Base-by-base conservation (phyloP, 2,797 vertebrate genomes). In the Ispidina lecontei region DNA sequence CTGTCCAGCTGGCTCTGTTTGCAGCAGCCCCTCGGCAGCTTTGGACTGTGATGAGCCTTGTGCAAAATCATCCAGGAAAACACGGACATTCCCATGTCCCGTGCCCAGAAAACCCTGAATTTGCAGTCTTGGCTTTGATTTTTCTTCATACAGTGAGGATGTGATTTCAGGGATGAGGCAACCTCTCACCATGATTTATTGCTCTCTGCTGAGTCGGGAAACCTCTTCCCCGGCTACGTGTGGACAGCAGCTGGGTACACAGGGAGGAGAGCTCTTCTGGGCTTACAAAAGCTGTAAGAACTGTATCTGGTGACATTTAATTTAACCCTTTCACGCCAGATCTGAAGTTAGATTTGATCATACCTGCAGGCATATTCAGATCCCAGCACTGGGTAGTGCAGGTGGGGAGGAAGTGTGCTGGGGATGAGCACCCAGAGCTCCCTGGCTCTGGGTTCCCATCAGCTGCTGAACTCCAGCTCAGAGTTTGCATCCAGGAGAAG, bases 1-100 rank as follows among this genome's bases (percentile, higher is more conserved):
- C 18, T 28, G 49, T 89, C 89, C 89, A 91, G 47, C 76, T 92
- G 92, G 79, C 87, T 70, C 59, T 43, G 73, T 41, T 78, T 41
- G 16, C 56, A 67, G 31, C 67, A 87, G 22, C 28, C 21, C 43
- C 29, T 29, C 4, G 2, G 43, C 74, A 78, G 63, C 43, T 72
- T 41, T 37, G 41, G 51, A 49, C 35, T 55, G 39, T 1, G 2
- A 10, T n/a, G 51, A 78, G 59, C 22, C 35, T 69, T 77, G 46
- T 51, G 64, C 44, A 84, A 29, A 90, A 47, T 70, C 44, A 15
- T 78, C 41, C 37, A 54, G 63, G 60, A 81, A 90, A 68, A 11
- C 37, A 15, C 0, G 0, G 46, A 46, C 31, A 8, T 82, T 74
- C 62, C 72, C 1, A 0, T 68, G 79, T 74, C 75, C 72, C 69